These are phyloP conservation scores for Mohoua ochrocephala DNA, from an alignment of 2,113 vertebrate genomes.

Conservation along the genomic window DNA sequence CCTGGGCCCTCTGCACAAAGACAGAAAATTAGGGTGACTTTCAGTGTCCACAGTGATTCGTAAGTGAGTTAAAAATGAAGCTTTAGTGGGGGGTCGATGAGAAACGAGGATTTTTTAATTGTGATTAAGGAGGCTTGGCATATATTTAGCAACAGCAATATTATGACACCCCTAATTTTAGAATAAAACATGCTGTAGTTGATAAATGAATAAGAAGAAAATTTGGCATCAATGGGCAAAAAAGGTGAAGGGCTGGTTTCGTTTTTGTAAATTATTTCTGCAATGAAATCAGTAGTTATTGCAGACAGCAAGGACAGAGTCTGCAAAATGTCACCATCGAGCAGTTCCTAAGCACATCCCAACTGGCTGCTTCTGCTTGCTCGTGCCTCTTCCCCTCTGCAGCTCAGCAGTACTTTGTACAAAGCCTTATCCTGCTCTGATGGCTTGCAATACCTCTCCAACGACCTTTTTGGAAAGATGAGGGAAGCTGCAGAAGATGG, in stretches of 20 bases:
- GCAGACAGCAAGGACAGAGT: not conserved
- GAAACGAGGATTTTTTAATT: not conserved
- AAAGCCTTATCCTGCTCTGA: not conserved
- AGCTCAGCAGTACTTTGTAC: not conserved
- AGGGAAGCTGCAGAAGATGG: not conserved
- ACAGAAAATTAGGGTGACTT: conserved; percentile 8
- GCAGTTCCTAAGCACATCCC: not conserved
- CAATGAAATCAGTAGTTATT: not conserved
- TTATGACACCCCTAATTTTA: not conserved
- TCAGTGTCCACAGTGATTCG: not conserved
- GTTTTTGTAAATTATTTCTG: not conserved
- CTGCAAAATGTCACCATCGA: not conserved
- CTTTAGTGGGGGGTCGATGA: not conserved
- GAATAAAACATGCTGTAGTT: not conserved
- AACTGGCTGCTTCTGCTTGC: not conserved
- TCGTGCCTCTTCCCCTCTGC: not conserved
- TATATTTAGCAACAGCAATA: not conserved
- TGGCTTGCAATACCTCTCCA: not conserved
- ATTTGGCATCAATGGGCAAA: not conserved
- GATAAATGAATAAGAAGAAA: not conserved
- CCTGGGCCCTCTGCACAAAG: not conserved
- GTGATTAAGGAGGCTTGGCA: not conserved
- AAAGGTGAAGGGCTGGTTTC: not conserved
- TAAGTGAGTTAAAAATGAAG: not conserved
- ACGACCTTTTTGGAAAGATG: not conserved